Base-by-base conservation (phyloP, 2,888 invertebrate species). In the Scrobipalpa costella region DNA sequence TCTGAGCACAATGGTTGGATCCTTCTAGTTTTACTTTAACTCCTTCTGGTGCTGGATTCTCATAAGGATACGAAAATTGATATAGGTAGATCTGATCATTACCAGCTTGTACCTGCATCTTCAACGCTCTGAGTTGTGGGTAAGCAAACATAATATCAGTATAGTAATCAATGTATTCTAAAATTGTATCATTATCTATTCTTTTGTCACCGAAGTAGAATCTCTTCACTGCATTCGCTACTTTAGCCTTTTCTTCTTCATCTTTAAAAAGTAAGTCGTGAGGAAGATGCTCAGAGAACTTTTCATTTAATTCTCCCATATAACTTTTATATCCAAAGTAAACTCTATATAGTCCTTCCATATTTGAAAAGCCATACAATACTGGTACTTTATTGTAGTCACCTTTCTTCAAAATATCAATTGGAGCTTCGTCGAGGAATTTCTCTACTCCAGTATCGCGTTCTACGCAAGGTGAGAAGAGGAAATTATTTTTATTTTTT, bases 261-360 rank as follows among this genome's bases (percentile, higher is more conserved):
- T 62, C 74, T 15, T 73, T 63, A 67, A 86, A 85, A n/a, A 74
- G 64, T 3, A 86, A 71, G 57, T 85, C 80, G 47, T 67, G 69
- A 0, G 85, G 83, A 19, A 86, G 66, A 64, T 82, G 83, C 7
- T 82, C 76, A 0, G 78, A 73, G 65, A 86, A 83, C 1, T 79
- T 78, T n/a, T 74, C 68, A 66, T 83, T 84, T 79, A 85, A 80
- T 7, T 36, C 57, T 2, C 8, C 15, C n/a, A 34, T 19, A 57
- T 79, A 80, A 0, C 33, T 0, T 1, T 79, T 72, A 62, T 81
- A 84, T 0, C 69, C 27, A 0, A 38, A 21, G 13, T 6, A 1
- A 5, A 78, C 27, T 7, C 79, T 72, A 0, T 79, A 2, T 21
- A 78, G 64, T 2, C 84, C 84, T 69, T 84, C 84, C 83, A 80